Evolutionary conservation across 2,797 vertebrate species (phyloP).

Genomic region (Acanthopagrus latus): DNA sequence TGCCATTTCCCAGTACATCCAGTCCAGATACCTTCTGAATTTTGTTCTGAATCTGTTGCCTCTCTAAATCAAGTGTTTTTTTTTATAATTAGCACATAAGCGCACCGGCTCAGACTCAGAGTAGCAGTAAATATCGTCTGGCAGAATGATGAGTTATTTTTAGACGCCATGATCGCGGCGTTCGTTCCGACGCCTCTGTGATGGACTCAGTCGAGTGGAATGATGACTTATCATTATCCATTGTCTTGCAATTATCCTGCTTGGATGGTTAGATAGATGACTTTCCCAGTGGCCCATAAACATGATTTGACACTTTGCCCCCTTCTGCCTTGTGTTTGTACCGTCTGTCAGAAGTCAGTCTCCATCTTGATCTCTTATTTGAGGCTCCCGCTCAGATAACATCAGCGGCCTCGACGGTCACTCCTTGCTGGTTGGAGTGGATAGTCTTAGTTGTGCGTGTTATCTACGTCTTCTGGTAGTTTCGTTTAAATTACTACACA

Average conservation of each 20-base stretch:
- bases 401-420: background rate
- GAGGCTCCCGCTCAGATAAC: slow-evolving; percentile 1
- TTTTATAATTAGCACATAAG: slow-evolving; percentile 21
- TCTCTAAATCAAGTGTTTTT: slow-evolving; percentile 6
- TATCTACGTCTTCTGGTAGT: background rate
- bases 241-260: slow-evolving; percentile 67
- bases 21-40: slow-evolving; percentile 6
- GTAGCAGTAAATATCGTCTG: slow-evolving; percentile 38
- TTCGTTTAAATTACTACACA: slow-evolving; percentile 16
- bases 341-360: slow-evolving; percentile 35
- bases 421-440: background rate
- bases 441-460: background rate
- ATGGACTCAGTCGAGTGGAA: slow-evolving; percentile 71
- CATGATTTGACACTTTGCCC: slow-evolving; percentile 51
- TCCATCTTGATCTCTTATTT: slow-evolving; percentile 22
- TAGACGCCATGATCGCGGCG: slow-evolving; percentile 24
- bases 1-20: background rate
- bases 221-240: slow-evolving; percentile 73
- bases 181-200: slow-evolving; percentile 42
- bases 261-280: slow-evolving; percentile 50
- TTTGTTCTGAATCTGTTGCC: background rate
- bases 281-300: slow-evolving; percentile 48
- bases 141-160: slow-evolving; percentile 56
- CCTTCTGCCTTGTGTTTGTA: slow-evolving; percentile 38
- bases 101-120: slow-evolving; percentile 15